Evolutionary conservation across 2,888 invertebrate genomes (phyloP).

Genomic region (Cryptus armator): DNA sequence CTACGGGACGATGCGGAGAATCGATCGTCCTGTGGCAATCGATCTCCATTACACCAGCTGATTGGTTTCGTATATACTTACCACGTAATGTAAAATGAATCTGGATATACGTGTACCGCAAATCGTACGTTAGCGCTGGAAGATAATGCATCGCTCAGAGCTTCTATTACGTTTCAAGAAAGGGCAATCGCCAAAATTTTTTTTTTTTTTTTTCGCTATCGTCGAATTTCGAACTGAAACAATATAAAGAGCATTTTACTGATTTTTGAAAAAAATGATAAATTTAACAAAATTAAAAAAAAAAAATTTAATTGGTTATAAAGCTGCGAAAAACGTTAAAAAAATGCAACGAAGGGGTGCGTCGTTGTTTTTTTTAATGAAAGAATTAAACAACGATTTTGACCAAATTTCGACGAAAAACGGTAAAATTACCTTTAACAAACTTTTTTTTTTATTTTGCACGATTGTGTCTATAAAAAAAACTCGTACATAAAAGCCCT

Average conservation of each 20-base stretch:
- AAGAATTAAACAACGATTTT: no score
- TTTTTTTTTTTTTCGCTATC: background rate
- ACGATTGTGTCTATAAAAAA: background rate
- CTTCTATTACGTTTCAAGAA: conserved; percentile 7
- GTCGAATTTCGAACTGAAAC: no score
- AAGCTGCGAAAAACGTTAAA: no score
- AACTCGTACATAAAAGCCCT: background rate
- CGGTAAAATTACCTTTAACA: background rate
- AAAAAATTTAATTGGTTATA: no score
- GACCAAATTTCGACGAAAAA: no score
- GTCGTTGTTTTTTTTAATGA: no score
- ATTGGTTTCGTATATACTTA: conserved; percentile 75
- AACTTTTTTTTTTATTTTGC: background rate
- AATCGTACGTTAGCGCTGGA: conserved; percentile 28
- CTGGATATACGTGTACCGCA: conserved; percentile 57
- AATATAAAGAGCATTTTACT: no score
- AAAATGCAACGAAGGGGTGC: no score
- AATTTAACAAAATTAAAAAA: no score
- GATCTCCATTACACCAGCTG: conserved; percentile 81
- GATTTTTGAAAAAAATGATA: no score
- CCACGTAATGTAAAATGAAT: conserved; percentile 6
- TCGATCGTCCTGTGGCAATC: conserved; percentile 78
- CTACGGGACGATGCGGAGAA: conserved; percentile 18
- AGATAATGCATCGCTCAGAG: background rate
- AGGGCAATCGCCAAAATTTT: background rate